Conservation (phyloP, 2,113 vertebrate species). For the Podarcis raffonei region DNA sequence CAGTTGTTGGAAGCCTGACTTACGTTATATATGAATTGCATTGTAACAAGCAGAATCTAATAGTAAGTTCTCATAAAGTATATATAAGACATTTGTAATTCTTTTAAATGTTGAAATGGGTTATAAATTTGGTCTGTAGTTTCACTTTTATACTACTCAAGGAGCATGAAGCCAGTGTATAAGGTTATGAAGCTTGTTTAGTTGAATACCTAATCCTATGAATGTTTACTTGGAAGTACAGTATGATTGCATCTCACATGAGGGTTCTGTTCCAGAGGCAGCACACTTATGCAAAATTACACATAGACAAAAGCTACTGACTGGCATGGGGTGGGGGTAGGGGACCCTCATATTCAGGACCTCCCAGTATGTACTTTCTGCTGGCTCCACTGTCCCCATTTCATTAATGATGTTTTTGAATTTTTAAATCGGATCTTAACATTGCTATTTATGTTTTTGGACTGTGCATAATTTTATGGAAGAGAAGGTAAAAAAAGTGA, state of each 20-base stretch:
- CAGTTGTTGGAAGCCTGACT: conserved; percentile 81
- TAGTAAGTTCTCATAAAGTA: conserved; percentile 76
- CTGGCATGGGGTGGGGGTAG: too few species aligned
- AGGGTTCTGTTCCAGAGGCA: too few species aligned
- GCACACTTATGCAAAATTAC: too few species aligned
- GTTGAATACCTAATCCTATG: background rate
- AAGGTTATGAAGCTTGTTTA: background rate
- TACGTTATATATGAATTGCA: conserved; percentile 89
- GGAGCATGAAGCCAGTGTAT: background rate
- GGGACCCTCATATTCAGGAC: too few species aligned
- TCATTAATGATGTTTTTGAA: too few species aligned
- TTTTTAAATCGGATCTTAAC: background rate
- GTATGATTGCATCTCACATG: too few species aligned
- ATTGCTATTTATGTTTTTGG: background rate
- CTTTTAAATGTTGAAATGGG: too few species aligned
- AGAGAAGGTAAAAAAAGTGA: background rate
- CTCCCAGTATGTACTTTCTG: background rate
- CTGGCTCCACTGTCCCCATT: background rate
- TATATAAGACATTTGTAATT: background rate
- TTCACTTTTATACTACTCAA: background rate
- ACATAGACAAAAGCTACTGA: too few species aligned
- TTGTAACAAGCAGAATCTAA: conserved; percentile 80
- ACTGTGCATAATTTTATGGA: background rate
- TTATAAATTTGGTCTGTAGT: background rate
- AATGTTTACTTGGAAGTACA: background rate